Evolutionary conservation across 2,888 invertebrate species (phyloP), one percentile per base, ranked within the genome.

Genomic region (Perdita meconis): DNA sequence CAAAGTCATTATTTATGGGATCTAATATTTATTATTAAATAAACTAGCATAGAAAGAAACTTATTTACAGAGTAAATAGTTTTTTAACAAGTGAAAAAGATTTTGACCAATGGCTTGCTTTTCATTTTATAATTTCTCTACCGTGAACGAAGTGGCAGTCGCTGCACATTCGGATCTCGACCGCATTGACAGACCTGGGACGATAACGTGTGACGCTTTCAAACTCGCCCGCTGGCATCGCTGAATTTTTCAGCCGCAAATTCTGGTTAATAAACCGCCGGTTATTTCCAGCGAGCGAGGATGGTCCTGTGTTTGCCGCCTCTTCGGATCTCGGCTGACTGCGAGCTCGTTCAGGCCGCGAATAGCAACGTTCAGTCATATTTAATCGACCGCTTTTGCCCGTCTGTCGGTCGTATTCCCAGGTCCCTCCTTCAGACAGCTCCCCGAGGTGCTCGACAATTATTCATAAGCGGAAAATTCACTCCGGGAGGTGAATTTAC

Each of bases 391-490:
- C 78, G 59, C 22, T 66, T 38, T 59, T 61, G 56, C 69, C 40
- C 51, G 44, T 64, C 56, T 55, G 34, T 12, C 51, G 44, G 30
- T 34, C 50, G 26, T 66, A 50, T 40, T 74, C 53, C 22, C 26
- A 22, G 24, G 22, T 16, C 13, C 6, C 36, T 10, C 38, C 51
- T 53, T 73, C 56, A 38, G 60, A 71, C 64, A 38, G 61, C 34
- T 16, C 36, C 36, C 40, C 60, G n/a, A 19, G 26, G 24, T 55
- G 40, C 12, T 55, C 55, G 53, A 42, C 69, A 77, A 84, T 85
- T 85, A 84, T 84, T 85, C 85, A 82, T 56, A 56, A 75, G 66
- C 66, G 67, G 56, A 69, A 63, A 68, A 69, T 69, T 68, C 70
- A 34, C 47, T 53, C 47, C 50, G 47, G 34, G 30, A 19, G 55